phyloP scores from a whole-genome alignment of 2,888 invertebrate species.

The Andrena minutula region DNA sequence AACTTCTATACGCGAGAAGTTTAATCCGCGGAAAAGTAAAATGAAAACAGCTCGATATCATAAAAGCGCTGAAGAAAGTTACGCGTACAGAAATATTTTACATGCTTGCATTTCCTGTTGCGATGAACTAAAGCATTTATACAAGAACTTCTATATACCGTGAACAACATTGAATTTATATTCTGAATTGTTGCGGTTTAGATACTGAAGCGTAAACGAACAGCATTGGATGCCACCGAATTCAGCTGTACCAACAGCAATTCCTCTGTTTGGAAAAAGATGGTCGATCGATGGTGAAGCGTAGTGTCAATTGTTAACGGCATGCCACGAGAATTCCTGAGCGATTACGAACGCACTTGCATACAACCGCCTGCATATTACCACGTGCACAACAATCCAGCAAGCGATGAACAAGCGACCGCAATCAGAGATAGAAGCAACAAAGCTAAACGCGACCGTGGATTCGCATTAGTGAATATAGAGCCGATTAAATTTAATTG shows the following conservation, averaged over 20 bases:
- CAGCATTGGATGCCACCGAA: not conserved
- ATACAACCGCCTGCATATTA: slow-evolving; percentile 11
- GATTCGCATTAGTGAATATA: slow-evolving; percentile 26
- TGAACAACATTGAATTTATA: too few species aligned
- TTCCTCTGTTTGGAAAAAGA: not conserved
- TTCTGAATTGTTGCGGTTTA: too few species aligned
- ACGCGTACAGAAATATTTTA: not conserved
- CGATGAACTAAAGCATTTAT: not conserved
- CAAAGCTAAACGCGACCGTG: slow-evolving; percentile 43
- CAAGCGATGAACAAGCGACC: slow-evolving; percentile 71
- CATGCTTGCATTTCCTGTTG: not conserved
- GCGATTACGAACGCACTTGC: slow-evolving; percentile 22
- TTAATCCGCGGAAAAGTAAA: slow-evolving; percentile 6
- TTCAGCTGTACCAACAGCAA: not conserved
- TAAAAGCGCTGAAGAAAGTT: not conserved
- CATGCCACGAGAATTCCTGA: slow-evolving; percentile 13
- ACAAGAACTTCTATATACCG: too few species aligned
- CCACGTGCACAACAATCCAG: slow-evolving; percentile 51
- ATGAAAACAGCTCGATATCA: not conserved
- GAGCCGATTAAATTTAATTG: slow-evolving; percentile 58
- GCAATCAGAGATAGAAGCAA: slow-evolving; percentile 68
- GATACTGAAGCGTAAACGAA: not conserved
- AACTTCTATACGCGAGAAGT: slow-evolving; percentile 15
- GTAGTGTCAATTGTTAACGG: slow-evolving; percentile 9
- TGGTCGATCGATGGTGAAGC: not conserved